Base-by-base conservation (phyloP, 1,140 invertebrate species). In the Stegodyphus dumicola region DNA sequence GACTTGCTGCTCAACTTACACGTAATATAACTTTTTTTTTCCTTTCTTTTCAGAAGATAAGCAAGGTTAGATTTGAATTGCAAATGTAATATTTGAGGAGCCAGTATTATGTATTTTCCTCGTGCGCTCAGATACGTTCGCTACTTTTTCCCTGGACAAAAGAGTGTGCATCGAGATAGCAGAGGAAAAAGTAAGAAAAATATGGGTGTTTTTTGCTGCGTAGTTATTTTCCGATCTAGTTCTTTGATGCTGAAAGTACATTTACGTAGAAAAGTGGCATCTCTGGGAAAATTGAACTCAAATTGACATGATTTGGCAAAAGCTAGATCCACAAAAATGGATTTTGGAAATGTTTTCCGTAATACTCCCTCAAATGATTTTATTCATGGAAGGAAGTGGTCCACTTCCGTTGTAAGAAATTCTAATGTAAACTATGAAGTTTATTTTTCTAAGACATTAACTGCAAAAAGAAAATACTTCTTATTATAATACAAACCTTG, bases 21-120 rank as follows among this genome's bases (percentile, higher is more conserved):
- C 18, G 70, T 18, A 51, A 81, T 81, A 73, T 81, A 71, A 48
- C 54, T 53, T 73, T 73, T 81, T 81, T 71, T 17, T 56, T 13
- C 54, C 7, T 60, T 60, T 6, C 69, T 81, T 81, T 66, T 60
- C 13, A 73, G 73, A 81, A 69, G 51, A 70, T 73, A 81, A 64
- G 67, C 33, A 69, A 71, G 69, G 51, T 48, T 81, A n/a, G n/a
- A 81, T 81, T 81, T 73, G 78, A 81, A 71, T 81, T 81, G 78
- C 78, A 81, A 81, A 81, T 81, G 78, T 81, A 81, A 81, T 81
- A 81, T 81, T 81, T 81, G 78, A 81, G 70, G 64, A 73, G 69
- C 52, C n/a, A 60, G 33, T 81, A 56, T 71, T 60, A 33, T 17
- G 60, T n/a, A 70, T 56, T 13, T 81, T 73, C 73, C n/a, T 54